These are phyloP conservation scores for Lordiphosa andalusiaca DNA, from an alignment of 2,888 invertebrate species.

Conservation along the genomic window DNA sequence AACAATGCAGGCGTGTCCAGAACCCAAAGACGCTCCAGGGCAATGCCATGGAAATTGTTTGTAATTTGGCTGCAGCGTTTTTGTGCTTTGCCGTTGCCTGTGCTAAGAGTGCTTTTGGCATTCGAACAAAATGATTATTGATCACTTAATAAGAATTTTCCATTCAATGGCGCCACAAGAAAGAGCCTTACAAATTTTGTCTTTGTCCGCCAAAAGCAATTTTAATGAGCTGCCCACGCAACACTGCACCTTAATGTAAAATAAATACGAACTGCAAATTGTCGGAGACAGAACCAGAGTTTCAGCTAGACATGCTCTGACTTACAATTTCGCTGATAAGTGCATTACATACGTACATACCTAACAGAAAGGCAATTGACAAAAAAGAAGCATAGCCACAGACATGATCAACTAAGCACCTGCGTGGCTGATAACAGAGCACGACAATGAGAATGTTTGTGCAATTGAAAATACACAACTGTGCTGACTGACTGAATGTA, in stretches of 20 bases:
- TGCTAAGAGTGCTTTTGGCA: conserved; percentile 63
- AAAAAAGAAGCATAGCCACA: too few species aligned
- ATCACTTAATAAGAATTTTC: conserved; percentile 71
- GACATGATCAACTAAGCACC: too few species aligned
- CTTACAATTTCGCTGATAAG: conserved; percentile 18
- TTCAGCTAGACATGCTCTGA: conserved; percentile 13
- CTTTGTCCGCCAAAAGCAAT: conserved; percentile 56
- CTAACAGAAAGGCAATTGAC: conserved; percentile 14
- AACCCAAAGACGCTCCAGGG: conserved; percentile 49
- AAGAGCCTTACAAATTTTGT: conserved; percentile 25
- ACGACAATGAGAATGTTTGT: conserved; percentile 12
- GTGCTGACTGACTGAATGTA: conserved; percentile 34
- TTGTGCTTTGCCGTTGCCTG: conserved; percentile 32
- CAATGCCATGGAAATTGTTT: conserved; percentile 65
- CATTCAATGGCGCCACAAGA: conserved; percentile 61
- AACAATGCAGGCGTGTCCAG: conserved; percentile 37
- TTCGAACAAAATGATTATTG: conserved; percentile 75
- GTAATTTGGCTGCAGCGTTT: conserved; percentile 63
- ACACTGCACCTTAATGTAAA: conserved; percentile 72
- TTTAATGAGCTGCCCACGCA: conserved; percentile 68
- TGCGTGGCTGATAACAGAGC: conserved; percentile 12
- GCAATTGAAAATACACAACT: conserved; percentile 17
- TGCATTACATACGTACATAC: conserved; percentile 2
- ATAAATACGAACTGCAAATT: conserved; percentile 60
- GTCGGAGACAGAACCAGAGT: conserved; percentile 17